Evolutionary conservation across 2,797 vertebrate species (phyloP), one percentile per base, ranked within the genome.

Genomic region (Paratrypauchen microcephalus): DNA sequence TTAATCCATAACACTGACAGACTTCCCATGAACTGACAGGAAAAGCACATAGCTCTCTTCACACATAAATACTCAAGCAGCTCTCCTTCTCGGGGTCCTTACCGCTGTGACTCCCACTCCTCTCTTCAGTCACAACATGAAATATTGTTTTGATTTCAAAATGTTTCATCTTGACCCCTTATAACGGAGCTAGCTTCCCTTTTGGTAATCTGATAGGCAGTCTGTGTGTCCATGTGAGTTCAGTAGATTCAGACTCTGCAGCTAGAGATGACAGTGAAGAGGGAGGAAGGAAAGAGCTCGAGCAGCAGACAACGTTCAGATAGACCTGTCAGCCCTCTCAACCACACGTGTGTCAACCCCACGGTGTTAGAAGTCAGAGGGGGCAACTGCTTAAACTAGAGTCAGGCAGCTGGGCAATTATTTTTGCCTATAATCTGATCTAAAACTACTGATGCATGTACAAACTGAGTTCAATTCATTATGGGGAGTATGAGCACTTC

Each of bases 271-370:
- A 83, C 75, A 65, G 75, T 69, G 82, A 75, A 82, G 72, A 68
- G 87, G 83, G 84, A 82, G 85, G 86, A 85, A 86, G 76, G 82
- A 83, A 85, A 84, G 77, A 82, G 85, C 84, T 74, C 83, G 75
- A 75, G 75, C 78, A 81, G 78, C 80, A 89, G 86, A 90, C 88
- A 78, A 81, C 83, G 80, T 84, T 77, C 79, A 90, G 89, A 91
- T 91, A 91, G 88, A 91, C 86, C 86, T 91, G 90, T 87, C 89
- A 88, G 78, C 81, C 85, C 70, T 84, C 87, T 90, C 86, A 87
- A 78, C 83, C 85, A 79, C 87, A 66, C 86, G 90, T 89, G 71
- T 81, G 69, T 91, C 86, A 89, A 74, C 70, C 84, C 66, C 54
- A 71, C 69, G 78, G 50, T 65, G 64, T 71, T 64, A 77, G 69